Evolutionary conservation across 2,797 vertebrate species (phyloP), one percentile per base, ranked within the genome.

Genomic region (Sternarchorhynchus goeldii): DNA sequence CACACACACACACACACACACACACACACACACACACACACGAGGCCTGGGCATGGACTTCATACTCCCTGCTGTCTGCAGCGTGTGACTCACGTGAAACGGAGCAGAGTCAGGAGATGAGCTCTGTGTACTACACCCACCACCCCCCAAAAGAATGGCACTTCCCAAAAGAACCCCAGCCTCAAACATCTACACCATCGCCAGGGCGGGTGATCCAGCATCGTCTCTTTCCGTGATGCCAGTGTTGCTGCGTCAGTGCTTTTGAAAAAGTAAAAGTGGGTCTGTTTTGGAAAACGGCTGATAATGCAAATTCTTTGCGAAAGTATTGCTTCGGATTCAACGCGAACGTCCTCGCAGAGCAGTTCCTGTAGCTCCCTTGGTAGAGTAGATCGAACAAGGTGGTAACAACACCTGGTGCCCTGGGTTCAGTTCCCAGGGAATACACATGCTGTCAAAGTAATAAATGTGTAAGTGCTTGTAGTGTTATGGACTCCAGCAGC

Each of bases 11-110:
- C 41, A 56, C 41, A 75, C 59, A 67, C 4, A 12, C 5, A 80
- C 18, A 80, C 68, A 85, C 64, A 80, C 67, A 77, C 41, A 77
- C 25, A 66, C 36, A 66, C 63, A 80, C 39, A 21, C 20, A 81
- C 62, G 55, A 76, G 76, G 78, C 70, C 76, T 65, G 69, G 60
- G 67, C 45, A 63, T 73, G 34, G 76, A 77, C 71, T 56, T 64
- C 62, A 45, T 14, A 50, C 58, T 65, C 62, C 64, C 76, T 66
- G 80, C 82, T 83, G 84, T 81, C 79, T 85, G 82, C 79, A 81
- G 62, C 72, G 62, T 65, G 62, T 85, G 84, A 85, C 75, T 85
- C 81, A 85, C 60, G 39, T 32, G 20, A 73, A 80, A 85, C 77
- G 41, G 20, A 74, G 63, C 78, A 76, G 71, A 82, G 75, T 78